Conservation (phyloP, 2,888 invertebrate genomes). For the Calliscelio sp. region DNA sequence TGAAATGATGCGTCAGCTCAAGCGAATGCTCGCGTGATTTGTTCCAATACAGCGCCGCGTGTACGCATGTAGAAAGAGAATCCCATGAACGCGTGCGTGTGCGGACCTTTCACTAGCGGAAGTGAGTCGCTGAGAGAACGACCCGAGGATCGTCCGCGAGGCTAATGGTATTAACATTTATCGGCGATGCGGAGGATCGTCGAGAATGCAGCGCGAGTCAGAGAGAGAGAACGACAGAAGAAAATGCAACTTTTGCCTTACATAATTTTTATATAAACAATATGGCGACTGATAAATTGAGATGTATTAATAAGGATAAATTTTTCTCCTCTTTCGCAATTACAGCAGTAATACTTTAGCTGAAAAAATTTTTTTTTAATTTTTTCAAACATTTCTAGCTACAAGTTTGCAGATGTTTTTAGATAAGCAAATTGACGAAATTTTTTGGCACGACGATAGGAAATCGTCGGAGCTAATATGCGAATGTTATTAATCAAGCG, state of each 20-base stretch:
- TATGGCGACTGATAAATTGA: slow-evolving; percentile 24
- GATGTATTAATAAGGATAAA: slow-evolving; percentile 10
- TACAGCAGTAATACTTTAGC: too few relatives aligned
- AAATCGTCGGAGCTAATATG: slow-evolving; percentile 1
- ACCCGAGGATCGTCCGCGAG: slow-evolving; percentile 79
- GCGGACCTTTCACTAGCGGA: slow-evolving; percentile 83
- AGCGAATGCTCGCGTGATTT: slow-evolving; percentile 36
- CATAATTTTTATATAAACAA: slow-evolving; percentile 59
- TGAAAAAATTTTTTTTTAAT: too few relatives aligned
- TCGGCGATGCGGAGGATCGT: slow-evolving; percentile 50
- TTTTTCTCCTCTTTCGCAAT: too few relatives aligned
- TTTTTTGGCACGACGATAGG: neutral
- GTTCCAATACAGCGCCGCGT: slow-evolving; percentile 41
- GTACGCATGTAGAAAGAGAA: slow-evolving; percentile 37
- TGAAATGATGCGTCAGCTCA: slow-evolving; percentile 72
- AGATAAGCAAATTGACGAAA: neutral
- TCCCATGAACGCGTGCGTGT: slow-evolving; percentile 17
- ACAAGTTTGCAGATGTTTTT: neutral
- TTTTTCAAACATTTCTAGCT: too few relatives aligned
- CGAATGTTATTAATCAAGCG: slow-evolving; percentile 45
- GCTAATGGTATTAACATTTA: slow-evolving; percentile 73
- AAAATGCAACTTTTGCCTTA: slow-evolving; percentile 55
- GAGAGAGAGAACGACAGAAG: slow-evolving; percentile 34
- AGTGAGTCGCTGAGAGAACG: slow-evolving; percentile 81
- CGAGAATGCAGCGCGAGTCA: slow-evolving; percentile 41